Conservation (phyloP, 1,140 invertebrate genomes). For the Cardiocondyla obscurior region DNA sequence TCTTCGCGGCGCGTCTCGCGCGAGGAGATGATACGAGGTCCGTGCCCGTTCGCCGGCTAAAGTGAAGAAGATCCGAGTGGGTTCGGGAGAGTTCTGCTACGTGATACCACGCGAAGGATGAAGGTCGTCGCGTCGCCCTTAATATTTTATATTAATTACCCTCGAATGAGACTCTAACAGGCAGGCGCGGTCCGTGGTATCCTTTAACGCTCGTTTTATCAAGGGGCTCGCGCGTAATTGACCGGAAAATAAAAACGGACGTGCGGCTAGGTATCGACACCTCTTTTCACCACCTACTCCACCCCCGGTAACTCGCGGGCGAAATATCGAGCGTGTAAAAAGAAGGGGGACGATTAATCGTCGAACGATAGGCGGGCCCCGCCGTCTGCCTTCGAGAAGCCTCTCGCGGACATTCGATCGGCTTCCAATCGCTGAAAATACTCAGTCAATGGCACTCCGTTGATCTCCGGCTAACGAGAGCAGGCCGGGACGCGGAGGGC, state of each 20-base stretch:
- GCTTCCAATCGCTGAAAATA: conserved; percentile 1
- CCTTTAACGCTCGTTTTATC: conserved; percentile 18
- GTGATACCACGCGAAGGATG: no score
- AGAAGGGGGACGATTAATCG: not conserved
- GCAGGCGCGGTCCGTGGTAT: not conserved
- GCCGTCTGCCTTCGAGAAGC: not conserved
- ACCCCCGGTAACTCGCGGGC: not conserved
- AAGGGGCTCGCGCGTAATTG: not conserved
- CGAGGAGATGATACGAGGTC: no score
- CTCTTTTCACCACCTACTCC: not conserved
- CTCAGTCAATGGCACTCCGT: not conserved
- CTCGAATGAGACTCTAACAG: not conserved
- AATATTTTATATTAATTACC: not conserved
- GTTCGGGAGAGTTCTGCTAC: no score
- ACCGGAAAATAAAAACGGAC: not conserved
- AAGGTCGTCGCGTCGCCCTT: not conserved
- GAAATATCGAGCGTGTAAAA: not conserved
- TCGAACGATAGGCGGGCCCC: not conserved
- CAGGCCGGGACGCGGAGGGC: no score
- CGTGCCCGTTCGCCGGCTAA: no score
- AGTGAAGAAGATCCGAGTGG: no score
- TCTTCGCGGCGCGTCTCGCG: no score
- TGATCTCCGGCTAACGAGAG: conserved; percentile 14
- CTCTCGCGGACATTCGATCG: not conserved
- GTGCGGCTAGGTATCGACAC: not conserved